Evolutionary conservation across 2,797 vertebrate species (phyloP), one percentile per base, ranked within the genome.

Genomic region (Chelidonichthys spinosus): DNA sequence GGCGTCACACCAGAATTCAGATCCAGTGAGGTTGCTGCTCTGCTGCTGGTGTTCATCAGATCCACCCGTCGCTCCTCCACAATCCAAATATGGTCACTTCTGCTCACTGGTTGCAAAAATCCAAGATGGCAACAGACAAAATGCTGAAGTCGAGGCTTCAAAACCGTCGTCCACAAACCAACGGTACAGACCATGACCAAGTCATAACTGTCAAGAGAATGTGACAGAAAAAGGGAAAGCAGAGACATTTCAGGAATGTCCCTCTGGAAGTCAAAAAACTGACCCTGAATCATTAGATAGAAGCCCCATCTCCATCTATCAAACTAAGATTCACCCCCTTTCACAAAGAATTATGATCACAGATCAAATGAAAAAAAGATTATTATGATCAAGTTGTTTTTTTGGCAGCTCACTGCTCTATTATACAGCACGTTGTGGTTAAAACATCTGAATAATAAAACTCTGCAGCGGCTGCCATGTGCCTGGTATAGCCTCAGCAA

Each of bases 371-470:
- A 6, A 73, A 60, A 32, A 61, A 76, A 69, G 47, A 80, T 81
- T 68, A 73, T 79, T 85, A 78, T 73, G 74, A 82, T 82, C 47
- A 44, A 82, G 74, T 70, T 77, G 69, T 75, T 85, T 86, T 25
- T 81, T 64, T 8, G 54, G 72, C 67, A 42, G 63, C 63, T 8
- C 46, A 7, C 13, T 60, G 59, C 72, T 66, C 63, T 73, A 66
- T 74, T 72, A 63, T 52, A 79, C 69, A 73, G 76, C 32, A 15
- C 52, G n/a, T 60, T 53, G 78, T 5, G 84, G 75, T 52, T 17
- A 87, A 90, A 83, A 71, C 70, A 81, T 81, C 40, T 72, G 80
- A 88, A 77, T 79, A 79, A 75, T 83, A 84, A 79, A 88, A 86
- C 3, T 81, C 61, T 39, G 18, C 47, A 44, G 74, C 1, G 53